Percentiles rank a stretch among this genome's conserved stretches.
Conservation (phyloP, 64 coral and sea anemone genomes). For the Pocillopora damicornis region DNA sequence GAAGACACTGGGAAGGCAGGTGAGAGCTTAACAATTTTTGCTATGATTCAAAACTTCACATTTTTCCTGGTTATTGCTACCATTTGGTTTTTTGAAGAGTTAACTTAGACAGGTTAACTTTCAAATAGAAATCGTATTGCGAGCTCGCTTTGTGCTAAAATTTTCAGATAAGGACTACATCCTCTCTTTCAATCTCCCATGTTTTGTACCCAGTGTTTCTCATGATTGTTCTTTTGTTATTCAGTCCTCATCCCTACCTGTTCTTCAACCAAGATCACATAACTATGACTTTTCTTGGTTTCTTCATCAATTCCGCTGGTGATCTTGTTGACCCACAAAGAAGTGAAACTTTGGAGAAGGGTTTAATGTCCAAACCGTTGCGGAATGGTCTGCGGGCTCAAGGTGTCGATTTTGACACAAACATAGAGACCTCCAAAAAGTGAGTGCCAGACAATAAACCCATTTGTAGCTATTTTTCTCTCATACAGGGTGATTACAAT, state of each 20-base stretch:
- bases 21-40: not conserved
- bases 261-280: conserved; percentile 90
- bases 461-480: no score
- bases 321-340: conserved; percentile 78
- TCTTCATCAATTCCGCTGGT: conserved; percentile 64
- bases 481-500: no score
- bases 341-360: conserved; percentile 10
- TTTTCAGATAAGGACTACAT: no score
- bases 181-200: no score
- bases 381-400: conserved; percentile 46
- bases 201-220: not conserved
- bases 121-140: no score
- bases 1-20: conserved; percentile 71
- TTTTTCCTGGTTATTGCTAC: not conserved
- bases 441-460: not conserved
- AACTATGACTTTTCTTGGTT: conserved; percentile 94
- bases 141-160: no score
- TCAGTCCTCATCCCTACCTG: conserved; percentile 90
- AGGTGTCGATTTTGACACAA: conserved; percentile 60
- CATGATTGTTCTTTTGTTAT: not conserved
- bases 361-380: conserved; percentile 60
- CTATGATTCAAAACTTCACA: not conserved
- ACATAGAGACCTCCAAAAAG: conserved; percentile 51
- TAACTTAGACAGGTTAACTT: no score
- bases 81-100: no score